A percentile compares a stretch with the other conserved stretches of the same genome.
Evolutionary conservation across 2,888 invertebrate genomes (phyloP).

Genomic region (Drosophila multiciliata): DNA sequence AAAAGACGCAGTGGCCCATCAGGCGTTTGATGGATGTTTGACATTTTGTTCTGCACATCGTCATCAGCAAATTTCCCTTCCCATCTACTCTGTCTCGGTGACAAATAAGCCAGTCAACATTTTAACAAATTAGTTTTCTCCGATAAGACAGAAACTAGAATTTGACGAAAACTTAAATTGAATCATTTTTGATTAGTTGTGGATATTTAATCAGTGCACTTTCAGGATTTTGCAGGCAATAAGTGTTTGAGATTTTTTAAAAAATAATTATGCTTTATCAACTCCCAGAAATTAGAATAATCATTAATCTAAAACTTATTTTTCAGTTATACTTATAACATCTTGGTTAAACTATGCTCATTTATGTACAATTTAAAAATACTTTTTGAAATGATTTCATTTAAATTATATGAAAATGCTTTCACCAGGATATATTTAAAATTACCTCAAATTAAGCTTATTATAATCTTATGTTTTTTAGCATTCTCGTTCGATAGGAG

Average conservation of each 20-base stretch:
- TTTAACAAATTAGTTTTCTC: constrained; percentile 80
- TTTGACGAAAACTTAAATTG: constrained; percentile 8
- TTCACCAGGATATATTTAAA: background rate
- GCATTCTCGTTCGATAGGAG: background rate
- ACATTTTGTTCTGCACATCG: constrained; percentile 40
- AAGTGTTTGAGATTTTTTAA: background rate
- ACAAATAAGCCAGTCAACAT: constrained; percentile 70
- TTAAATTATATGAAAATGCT: background rate
- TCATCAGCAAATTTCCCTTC: constrained; percentile 30
- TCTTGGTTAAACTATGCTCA: background rate
- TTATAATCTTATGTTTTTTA: too few relatives aligned
- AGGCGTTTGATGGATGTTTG: constrained; percentile 66
- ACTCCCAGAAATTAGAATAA: background rate
- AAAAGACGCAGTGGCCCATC: constrained; percentile 55
- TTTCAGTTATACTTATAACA: background rate
- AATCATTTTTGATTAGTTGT: constrained; percentile 1
- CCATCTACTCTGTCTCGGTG: constrained; percentile 8
- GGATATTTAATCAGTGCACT: background rate
- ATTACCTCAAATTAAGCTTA: background rate
- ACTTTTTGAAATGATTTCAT: too few relatives aligned
- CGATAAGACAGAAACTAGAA: constrained; percentile 60
- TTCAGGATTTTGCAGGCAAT: background rate
- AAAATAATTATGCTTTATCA: background rate
- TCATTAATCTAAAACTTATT: background rate
- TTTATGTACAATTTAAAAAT: too few relatives aligned